Base-by-base conservation (phyloP, 2,888 invertebrate species). In the Drosophila peninsularis region DNA sequence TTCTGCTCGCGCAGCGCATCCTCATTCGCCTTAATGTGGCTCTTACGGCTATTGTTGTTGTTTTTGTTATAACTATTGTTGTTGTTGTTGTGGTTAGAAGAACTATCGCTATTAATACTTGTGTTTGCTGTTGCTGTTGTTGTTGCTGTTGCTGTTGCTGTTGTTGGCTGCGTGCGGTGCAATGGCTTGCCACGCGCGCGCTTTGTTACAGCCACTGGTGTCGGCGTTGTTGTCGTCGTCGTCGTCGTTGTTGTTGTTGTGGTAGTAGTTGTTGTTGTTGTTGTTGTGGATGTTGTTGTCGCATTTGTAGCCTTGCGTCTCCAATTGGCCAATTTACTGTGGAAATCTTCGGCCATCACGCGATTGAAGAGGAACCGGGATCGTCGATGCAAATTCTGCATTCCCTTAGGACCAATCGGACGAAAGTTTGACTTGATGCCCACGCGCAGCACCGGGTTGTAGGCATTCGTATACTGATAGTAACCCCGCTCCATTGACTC, bases 401-500 rank as follows among this genome's bases (percentile, higher is more conserved):
- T 62, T n/a, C 88, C 85, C 57, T 67, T 75, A 14, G 90, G 90
- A n/a, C 90, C 91, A 3, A 91, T 67, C 5, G 90, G 91, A 44
- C 78, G 82, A 72, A 88, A 82, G 67, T 89, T 87, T 14, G 80
- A 85, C 50, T 91, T 92, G 62, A 91, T 88, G 36, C 91, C 91
- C 36, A 91, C 88, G 19, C 88, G 89, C 69, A 88, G 83, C 47
- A 63, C 60, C 30, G 83, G 75, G 75, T 91, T 89, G 76, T 91
- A 77, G 57, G 90, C 90, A 62, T 88, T 89, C 44, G 82, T 78
- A 49, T 85, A 92, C 62, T 84, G 82, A 67, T 80, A 87, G 58
- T 91, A 89, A 4, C 92, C 91, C 42, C 74, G 83, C 61, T 89
- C 87, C 69, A 92, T 73, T 30, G 81, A 78, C 78, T 91, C 91